Evolutionary conservation across 2,888 invertebrate genomes (phyloP), one percentile per base, ranked within the genome.

Genomic region (Eudasyphora cyanicolor): DNA sequence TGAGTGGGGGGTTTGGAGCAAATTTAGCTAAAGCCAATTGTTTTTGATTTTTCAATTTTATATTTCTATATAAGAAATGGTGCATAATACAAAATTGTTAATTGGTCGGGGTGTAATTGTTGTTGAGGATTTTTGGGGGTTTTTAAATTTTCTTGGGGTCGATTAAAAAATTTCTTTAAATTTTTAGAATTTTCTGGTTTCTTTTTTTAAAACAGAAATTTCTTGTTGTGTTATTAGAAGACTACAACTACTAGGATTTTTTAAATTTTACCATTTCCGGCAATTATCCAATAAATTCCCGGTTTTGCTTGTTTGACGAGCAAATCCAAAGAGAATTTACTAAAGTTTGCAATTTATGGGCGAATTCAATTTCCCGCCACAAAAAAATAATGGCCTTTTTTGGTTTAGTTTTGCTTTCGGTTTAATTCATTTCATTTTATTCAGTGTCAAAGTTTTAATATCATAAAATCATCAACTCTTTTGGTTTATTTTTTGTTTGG

Each of bases 381-480:
- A n/a, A n/a, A n/a, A n/a, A 35, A 82, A 80, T 79, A 85, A 79
- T 82, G 78, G 38, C 77, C 54, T 2, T 67, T 78, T 67, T 82
- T 70, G 49, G 79, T 79, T 49, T 27, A 32, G 79, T 86, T 75
- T 85, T 80, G 86, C 82, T 84, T 80, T 54, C 62, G 42, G 24
- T 75, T 78, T 69, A 74, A 76, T 82, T 82, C 76, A 76, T 86
- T 78, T 79, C 76, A 80, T 84, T 82, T 85, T 85, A 79, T 84
- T 86, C 86, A 87, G 90, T 90, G 90, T 90, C 90, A 90, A 91
- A 89, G 90, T 91, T 90, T 90, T 91, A 90, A 90, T 90, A 90
- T 91, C 90, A 90, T 90, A 90, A 90, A 88, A 90, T 90, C 90
- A 90, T 90, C 90, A 87, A 89, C 54, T 74, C 76, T 77, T 78